Evolutionary conservation across 2,113 vertebrate species (phyloP).

Genomic region (Corythoichthys intestinalis): DNA sequence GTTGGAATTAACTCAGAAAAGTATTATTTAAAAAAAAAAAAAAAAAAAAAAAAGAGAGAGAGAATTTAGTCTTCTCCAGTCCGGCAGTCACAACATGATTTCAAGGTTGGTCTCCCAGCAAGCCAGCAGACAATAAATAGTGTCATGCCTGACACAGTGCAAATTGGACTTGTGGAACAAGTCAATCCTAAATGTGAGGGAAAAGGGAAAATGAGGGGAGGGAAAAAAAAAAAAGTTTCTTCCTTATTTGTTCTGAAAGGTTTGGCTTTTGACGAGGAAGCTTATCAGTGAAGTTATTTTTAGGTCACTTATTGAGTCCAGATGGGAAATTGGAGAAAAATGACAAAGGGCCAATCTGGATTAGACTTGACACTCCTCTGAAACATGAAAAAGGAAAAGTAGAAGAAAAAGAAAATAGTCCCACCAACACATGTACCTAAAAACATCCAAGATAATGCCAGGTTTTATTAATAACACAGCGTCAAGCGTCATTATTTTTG

Average conservation of each 20-base stretch:
- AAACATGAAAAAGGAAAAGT: neutral
- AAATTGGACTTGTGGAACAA: slow-evolving; percentile 29
- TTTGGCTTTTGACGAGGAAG: slow-evolving; percentile 18
- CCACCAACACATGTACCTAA: neutral
- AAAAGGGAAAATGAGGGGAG: slow-evolving; percentile 4
- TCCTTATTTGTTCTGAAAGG: slow-evolving; percentile 7
- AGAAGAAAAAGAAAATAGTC: slow-evolving; percentile 7
- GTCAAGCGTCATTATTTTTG: no score
- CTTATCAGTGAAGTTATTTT: slow-evolving; percentile 53
- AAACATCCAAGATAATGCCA: neutral
- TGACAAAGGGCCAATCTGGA: neutral
- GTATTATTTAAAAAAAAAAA: no score
- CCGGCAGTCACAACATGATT: slow-evolving; percentile 45
- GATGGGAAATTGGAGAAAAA: slow-evolving; percentile 42
- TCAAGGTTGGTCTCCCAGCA: slow-evolving; percentile 47
- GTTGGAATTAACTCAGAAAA: no score
- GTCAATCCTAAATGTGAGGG: slow-evolving; percentile 3
- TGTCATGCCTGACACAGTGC: slow-evolving; percentile 45
- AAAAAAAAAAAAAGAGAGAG: no score
- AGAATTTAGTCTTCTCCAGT: slow-evolving; percentile 21
- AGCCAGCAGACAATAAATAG: slow-evolving; percentile 57
- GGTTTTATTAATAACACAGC: neutral
- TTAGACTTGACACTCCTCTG: slow-evolving; percentile 19
- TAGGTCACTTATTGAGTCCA: slow-evolving; percentile 54
- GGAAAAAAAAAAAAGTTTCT: slow-evolving; percentile 1